Percentiles rank a stretch among this genome's conserved stretches.
Conservation (phyloP, 2,888 invertebrate genomes). For the Clistopyga incitator region DNA sequence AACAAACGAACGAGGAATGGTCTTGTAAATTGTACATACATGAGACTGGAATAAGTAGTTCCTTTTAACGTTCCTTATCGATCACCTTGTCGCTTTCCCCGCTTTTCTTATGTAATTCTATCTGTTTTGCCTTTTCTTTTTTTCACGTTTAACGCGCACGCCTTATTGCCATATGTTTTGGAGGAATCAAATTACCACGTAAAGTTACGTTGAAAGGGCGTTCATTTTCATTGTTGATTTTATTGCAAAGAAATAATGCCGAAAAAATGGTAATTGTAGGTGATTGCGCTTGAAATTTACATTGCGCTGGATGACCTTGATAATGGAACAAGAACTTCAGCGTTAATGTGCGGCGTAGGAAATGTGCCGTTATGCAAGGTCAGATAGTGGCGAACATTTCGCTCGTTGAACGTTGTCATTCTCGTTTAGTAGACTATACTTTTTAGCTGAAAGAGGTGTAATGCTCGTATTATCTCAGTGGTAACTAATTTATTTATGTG, state of each 20-base stretch:
- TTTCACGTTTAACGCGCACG: not conserved
- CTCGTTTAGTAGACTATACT: not conserved
- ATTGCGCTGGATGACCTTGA: conserved; percentile 5
- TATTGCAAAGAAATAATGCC: not conserved
- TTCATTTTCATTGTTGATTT: not conserved
- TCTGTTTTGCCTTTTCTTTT: not conserved
- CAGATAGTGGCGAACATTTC: conserved; percentile 9
- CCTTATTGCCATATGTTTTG: not conserved
- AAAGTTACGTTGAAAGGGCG: not conserved
- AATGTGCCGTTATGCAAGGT: conserved; percentile 24
- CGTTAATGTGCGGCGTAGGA: conserved; percentile 9
- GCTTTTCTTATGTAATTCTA: conserved; percentile 42
- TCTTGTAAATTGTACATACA: conserved; percentile 55
- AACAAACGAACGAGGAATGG: conserved; percentile 39
- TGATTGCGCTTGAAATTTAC: not conserved
- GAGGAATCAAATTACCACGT: not conserved
- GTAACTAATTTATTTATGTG: not conserved
- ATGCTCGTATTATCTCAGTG: not conserved
- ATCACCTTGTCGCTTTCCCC: conserved; percentile 58
- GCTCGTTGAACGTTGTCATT: not conserved
- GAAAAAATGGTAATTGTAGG: not conserved
- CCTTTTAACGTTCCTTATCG: conserved; percentile 60
- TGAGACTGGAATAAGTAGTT: conserved; percentile 9
- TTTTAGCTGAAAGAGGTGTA: not conserved
- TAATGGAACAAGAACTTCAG: conserved; percentile 2